A percentile compares a stretch with the other conserved stretches of the same genome.
These are phyloP conservation scores for Palloptera scutellata DNA, from an alignment of 2,888 invertebrate species.

Conservation along the genomic window DNA sequence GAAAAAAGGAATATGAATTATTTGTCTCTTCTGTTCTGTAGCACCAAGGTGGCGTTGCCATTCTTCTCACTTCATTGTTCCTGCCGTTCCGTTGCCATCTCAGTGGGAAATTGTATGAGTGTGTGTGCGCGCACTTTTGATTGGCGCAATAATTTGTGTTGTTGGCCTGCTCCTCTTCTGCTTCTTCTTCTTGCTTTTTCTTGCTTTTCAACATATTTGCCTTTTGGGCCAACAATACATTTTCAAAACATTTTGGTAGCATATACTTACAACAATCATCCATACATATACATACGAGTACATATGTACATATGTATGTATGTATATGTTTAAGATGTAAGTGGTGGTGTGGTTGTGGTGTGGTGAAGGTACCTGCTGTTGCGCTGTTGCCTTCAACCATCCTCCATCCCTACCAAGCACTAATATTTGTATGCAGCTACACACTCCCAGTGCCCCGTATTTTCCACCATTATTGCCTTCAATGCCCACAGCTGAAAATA, in stretches of 20 bases:
- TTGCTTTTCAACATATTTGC: conserved; percentile 38
- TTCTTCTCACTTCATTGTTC: conserved; percentile 8
- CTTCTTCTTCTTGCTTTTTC: conserved; percentile 30
- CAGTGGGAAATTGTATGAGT: conserved; percentile 14
- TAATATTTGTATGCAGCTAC: not conserved
- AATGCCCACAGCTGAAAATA: conserved; percentile 47
- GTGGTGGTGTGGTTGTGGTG: too few species aligned
- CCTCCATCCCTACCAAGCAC: too few species aligned
- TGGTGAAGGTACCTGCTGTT: too few species aligned
- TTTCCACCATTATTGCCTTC: conserved; percentile 31
- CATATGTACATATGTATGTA: not conserved
- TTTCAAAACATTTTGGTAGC: conserved; percentile 1
- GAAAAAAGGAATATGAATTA: conserved; percentile 8
- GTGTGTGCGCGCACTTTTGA: conserved; percentile 30
- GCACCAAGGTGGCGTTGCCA: conserved; percentile 18
- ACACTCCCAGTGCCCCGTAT: not conserved
- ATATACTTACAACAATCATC: too few species aligned
- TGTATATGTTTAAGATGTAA: not conserved
- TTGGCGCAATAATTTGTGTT: conserved; percentile 39
- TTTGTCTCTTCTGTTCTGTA: conserved; percentile 22
- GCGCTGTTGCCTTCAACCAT: too few species aligned
- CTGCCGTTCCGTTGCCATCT: not conserved
- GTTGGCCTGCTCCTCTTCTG: conserved; percentile 47
- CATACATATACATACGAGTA: conserved; percentile 14
- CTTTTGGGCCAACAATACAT: conserved; percentile 1